Evolutionary conservation across 2,888 invertebrate genomes (phyloP), one percentile per base, ranked within the genome.

Genomic region (Ormyrus nitidulus): DNA sequence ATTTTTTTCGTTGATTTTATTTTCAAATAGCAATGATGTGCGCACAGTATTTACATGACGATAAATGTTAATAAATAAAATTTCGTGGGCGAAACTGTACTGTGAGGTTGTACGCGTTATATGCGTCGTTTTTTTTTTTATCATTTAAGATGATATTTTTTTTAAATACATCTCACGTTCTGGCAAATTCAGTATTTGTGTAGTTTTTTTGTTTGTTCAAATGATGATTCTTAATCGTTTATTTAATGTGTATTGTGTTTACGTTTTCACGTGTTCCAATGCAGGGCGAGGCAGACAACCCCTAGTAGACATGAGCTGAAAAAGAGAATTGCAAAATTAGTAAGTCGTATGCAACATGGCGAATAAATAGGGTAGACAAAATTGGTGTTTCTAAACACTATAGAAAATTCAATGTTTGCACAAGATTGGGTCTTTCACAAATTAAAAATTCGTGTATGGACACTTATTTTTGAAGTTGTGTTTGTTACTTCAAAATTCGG

Each of bases 241-340:
- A 86, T 84, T 83, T 75, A 81, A 72, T 80, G 75, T 80, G 34
- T 85, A 84, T 83, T 82, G 75, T 83, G 79, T 82, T 84, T 85
- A 83, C 77, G 83, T 82, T 76, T 83, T 86, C 84, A 84, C 84
- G 84, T 84, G 81, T 85, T 87, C 85, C 86, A 83, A 79, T 83
- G 76, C 81, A 84, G 85, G 85, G 79, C 84, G 86, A 82, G 83
- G 84, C 82, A 80, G 83, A 34, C 34, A 83, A 86, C 87, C 87
- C 88, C 89, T 90, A 90, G 86, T 86, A 85, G 85, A 84, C 87
- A 85, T 88, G 87, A 85, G 90, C 90, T 90, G 89, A 73, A 90
- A 88, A 85, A 86, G 71, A 83, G 83, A 86, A 84, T 56, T 53
- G 61, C n/a, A 70, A 62, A 56, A 66, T 64, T 72, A 77, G 10